phyloP scores from a whole-genome alignment of 2,797 vertebrate genomes.

The Pantherophis alleghaniensis region DNA sequence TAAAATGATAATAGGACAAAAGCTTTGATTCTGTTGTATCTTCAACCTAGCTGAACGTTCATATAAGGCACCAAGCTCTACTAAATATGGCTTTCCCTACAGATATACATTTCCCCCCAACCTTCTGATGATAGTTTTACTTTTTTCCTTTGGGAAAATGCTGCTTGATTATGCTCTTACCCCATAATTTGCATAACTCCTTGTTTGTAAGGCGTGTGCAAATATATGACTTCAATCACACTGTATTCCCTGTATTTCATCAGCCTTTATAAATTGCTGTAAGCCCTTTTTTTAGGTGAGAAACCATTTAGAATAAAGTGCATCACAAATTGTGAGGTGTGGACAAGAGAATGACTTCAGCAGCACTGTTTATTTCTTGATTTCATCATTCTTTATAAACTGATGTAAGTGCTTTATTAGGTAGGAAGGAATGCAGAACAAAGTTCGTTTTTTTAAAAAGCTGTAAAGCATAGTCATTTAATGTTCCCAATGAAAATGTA shows the following conservation, averaged over 20 bases:
- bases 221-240: not conserved
- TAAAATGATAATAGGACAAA: not conserved
- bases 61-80: not conserved
- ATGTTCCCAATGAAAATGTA: not conserved
- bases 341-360: not conserved
- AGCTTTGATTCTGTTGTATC: not conserved
- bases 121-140: not conserved
- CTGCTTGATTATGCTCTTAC: not conserved
- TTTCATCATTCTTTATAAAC: not conserved
- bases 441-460: not conserved
- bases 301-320: not conserved
- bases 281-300: not conserved
- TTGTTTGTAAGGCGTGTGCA: not conserved
- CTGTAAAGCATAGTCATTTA: not conserved
- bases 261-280: not conserved
- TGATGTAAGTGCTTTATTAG: not conserved
- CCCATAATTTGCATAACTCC: not conserved
- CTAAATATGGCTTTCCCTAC: too few species aligned
- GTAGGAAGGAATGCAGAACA: not conserved
- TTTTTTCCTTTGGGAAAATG: not conserved
- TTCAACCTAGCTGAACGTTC: not conserved
- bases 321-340: not conserved
- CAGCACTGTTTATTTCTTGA: too few species aligned
- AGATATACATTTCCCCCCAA: too few species aligned
- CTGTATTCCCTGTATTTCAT: too few species aligned